phyloP scores from a whole-genome alignment of 2,797 vertebrate species.

The Spondyliosoma cantharus region DNA sequence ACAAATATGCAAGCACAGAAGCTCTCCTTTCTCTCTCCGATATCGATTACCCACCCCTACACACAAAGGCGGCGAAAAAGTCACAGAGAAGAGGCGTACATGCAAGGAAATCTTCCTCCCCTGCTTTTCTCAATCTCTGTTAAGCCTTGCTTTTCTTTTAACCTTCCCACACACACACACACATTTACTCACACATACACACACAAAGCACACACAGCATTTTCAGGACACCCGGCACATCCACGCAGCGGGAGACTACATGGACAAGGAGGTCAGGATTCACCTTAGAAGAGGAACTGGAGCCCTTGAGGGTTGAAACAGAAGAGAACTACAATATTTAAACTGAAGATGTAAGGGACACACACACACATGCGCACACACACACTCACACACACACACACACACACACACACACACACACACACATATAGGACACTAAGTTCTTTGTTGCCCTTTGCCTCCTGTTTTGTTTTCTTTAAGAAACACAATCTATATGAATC shows the following conservation, averaged over 20 bases:
- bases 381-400: slow-evolving; percentile 16
- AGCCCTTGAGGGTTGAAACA: slow-evolving; percentile 71
- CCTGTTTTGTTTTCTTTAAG: slow-evolving; percentile 6
- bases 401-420: slow-evolving; percentile 1
- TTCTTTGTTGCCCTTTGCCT: neutral
- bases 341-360: slow-evolving; percentile 52
- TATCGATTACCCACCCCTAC: slow-evolving; percentile 21
- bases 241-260: slow-evolving; percentile 56
- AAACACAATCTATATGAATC: slow-evolving; percentile 1
- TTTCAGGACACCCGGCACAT: slow-evolving; percentile 44
- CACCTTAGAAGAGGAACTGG: slow-evolving; percentile 71
- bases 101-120: slow-evolving; percentile 50
- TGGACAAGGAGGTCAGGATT: slow-evolving; percentile 63
- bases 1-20: slow-evolving; percentile 22
- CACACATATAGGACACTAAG: slow-evolving; percentile 5
- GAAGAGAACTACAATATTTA: slow-evolving; percentile 69
- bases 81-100: slow-evolving; percentile 31
- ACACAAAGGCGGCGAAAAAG: slow-evolving; percentile 30
- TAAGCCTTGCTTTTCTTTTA: slow-evolving; percentile 16
- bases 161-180: slow-evolving; percentile 41
- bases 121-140: slow-evolving; percentile 29
- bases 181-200: slow-evolving; percentile 31
- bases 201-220: slow-evolving; percentile 56
- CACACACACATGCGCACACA: slow-evolving; percentile 13
- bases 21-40: slow-evolving; percentile 1